phyloP scores from a whole-genome alignment of 2,888 invertebrate genomes.

The Odontomyia ornata region DNA sequence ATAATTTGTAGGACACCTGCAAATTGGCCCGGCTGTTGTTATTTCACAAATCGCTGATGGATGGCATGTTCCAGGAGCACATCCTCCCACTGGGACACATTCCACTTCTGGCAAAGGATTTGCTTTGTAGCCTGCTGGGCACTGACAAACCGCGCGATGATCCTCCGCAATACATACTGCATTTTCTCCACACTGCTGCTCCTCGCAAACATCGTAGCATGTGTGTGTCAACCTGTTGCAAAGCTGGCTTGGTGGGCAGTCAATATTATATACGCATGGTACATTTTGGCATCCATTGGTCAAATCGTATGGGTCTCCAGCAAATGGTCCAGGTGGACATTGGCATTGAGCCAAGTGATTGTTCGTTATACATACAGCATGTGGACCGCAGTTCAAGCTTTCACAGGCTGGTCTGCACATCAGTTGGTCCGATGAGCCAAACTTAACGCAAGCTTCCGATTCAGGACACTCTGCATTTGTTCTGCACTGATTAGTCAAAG shows the following conservation, averaged over 20 bases:
- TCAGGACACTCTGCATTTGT: constrained; percentile 85
- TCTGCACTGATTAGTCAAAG: constrained; percentile 78
- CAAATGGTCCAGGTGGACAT: constrained; percentile 86
- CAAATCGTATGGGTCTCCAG: constrained; percentile 84
- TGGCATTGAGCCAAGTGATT: constrained; percentile 91
- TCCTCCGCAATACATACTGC: constrained; percentile 89
- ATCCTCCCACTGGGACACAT: constrained; percentile 76
- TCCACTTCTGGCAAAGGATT: constrained; percentile 86
- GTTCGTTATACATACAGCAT: constrained; percentile 87
- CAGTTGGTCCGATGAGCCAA: constrained; percentile 67
- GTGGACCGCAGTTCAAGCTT: constrained; percentile 80
- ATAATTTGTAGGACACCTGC: constrained; percentile 79
- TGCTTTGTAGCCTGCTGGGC: constrained; percentile 82
- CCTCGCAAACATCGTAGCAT: constrained; percentile 82
- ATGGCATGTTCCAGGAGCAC: constrained; percentile 83
- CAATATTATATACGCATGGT: constrained; percentile 86
- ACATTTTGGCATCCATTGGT: constrained; percentile 79
- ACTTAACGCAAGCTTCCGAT: constrained; percentile 78
- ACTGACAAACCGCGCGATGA: constrained; percentile 83
- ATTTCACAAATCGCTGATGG: constrained; percentile 80
- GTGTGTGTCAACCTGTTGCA: constrained; percentile 85
- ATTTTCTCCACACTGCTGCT: constrained; percentile 84
- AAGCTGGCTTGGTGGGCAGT: constrained; percentile 80
- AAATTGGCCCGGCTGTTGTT: constrained; percentile 73
- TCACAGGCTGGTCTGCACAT: constrained; percentile 83